Base-by-base conservation (phyloP, 2,797 vertebrate species). In the Lagocephalus sceleratus region DNA sequence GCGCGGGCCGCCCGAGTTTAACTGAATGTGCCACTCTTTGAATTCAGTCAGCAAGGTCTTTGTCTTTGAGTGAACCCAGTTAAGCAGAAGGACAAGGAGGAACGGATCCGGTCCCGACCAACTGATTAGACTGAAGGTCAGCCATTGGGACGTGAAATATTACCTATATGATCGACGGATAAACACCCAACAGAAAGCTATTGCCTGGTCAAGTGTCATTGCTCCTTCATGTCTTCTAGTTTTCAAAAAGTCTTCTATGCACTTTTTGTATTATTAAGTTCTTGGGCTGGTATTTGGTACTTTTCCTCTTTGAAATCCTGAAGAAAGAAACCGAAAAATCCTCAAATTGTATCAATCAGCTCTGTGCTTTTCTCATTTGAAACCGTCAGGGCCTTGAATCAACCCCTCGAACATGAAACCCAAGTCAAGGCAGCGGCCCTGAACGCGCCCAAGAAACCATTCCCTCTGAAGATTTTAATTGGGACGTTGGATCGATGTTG, bases 121-220 rank as follows among this genome's bases (percentile, higher is more conserved):
- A 68, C 52, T 64, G 57, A 73, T 71, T 49, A 51, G 17, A 20
- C 39, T 14, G 66, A 71, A 74, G 69, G 69, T 70, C 51, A 52
- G 43, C 39, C 17, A 23, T 51, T 47, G 20, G 19, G 29, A 42
- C 35, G 14, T 14, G 32, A 35, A 42, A 75, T 54, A 54, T 51
- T 20, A 53, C 23, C 26, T 17, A 19, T 20, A 32, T 16, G 39
- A 35, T 2, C 16, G 21, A 3, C 46, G 47, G 42, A 43, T 20
- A 15, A 21, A 54, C 4, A 16, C 39, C 53, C 15, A 3, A 51
- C 40, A 60, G 51, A 71, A 42, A 32, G 16, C 39, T 14, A 5
- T 35, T 52, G 29, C 53, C n/a, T 0, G 7, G 1, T 19, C 16
- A 12, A 6, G 10, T 1, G 12, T 48, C 62, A 62, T 72, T 55